phyloP scores from a whole-genome alignment of 2,888 invertebrate genomes.

The Drosophila glabriapex region DNA sequence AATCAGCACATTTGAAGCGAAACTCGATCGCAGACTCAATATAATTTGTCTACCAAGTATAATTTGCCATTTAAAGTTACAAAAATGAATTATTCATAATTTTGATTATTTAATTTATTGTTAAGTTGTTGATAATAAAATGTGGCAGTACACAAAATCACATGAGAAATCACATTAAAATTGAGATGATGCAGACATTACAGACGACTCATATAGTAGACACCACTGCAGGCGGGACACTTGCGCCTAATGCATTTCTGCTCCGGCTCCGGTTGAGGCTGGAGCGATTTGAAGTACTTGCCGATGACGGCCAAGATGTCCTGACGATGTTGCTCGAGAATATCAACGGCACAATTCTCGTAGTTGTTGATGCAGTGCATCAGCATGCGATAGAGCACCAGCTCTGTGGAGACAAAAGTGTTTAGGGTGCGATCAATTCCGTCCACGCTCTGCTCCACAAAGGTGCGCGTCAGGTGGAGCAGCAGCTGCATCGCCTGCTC shows the following conservation, averaged over 20 bases:
- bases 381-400: conserved; percentile 73
- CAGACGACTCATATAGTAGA: conserved; percentile 50
- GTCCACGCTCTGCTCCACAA: conserved; percentile 71
- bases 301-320: conserved; percentile 41
- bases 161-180: conserved; percentile 11
- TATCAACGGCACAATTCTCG: conserved; percentile 51
- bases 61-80: too few relatives aligned
- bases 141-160: neutral
- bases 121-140: neutral
- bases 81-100: neutral
- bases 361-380: conserved; percentile 68
- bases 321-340: conserved; percentile 41
- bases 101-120: neutral
- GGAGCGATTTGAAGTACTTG: conserved; percentile 60
- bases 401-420: conserved; percentile 76
- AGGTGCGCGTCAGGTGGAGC: conserved; percentile 64
- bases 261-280: conserved; percentile 22
- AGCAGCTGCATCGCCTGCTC: conserved; percentile 56
- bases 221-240: conserved; percentile 47
- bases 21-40: neutral
- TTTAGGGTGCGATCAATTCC: conserved; percentile 59
- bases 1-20: neutral
- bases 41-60: too few relatives aligned
- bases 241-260: conserved; percentile 18
- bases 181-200: conserved; percentile 4